phyloP scores from a whole-genome alignment of 2,797 vertebrate species.

The Echiichthys vipera region DNA sequence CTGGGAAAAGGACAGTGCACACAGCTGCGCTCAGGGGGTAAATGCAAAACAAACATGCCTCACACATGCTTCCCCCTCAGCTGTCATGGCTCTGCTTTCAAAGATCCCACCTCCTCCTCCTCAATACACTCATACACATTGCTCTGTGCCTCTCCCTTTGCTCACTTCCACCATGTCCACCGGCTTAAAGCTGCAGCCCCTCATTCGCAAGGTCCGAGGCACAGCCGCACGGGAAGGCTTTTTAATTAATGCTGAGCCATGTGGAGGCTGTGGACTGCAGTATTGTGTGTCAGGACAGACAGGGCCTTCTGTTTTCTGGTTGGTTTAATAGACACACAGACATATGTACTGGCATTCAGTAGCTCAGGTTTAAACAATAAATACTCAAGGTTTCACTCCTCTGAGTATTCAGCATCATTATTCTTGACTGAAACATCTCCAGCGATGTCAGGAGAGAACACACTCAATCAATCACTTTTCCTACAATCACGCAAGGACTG shows the following conservation, averaged over 20 bases:
- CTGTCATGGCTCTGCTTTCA: constrained; percentile 89
- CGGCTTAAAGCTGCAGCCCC: constrained; percentile 60
- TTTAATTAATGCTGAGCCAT: constrained; percentile 84
- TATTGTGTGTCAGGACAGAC: constrained; percentile 82
- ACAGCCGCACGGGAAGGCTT: constrained; percentile 69
- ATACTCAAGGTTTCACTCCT: constrained; percentile 22
- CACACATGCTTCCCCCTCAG: constrained; percentile 86
- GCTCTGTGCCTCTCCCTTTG: constrained; percentile 56
- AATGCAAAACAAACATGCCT: constrained; percentile 90
- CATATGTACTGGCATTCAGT: constrained; percentile 34
- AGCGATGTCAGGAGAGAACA: no score
- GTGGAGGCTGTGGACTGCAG: constrained; percentile 66
- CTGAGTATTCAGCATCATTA: neutral
- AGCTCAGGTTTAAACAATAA: constrained; percentile 74
- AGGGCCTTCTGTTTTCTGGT: constrained; percentile 54
- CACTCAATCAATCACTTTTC: no score
- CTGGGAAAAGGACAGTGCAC: constrained; percentile 86
- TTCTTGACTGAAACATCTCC: constrained; percentile 15
- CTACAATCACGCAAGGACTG: neutral
- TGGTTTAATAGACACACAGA: constrained; percentile 25
- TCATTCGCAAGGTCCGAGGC: constrained; percentile 46
- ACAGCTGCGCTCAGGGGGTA: constrained; percentile 84
- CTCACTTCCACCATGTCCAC: constrained; percentile 56
- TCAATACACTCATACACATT: constrained; percentile 49
- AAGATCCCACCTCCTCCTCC: constrained; percentile 57